These are phyloP conservation scores for Drosophila kanapiae DNA, from an alignment of 1,140 invertebrate species.

Conservation along the genomic window DNA sequence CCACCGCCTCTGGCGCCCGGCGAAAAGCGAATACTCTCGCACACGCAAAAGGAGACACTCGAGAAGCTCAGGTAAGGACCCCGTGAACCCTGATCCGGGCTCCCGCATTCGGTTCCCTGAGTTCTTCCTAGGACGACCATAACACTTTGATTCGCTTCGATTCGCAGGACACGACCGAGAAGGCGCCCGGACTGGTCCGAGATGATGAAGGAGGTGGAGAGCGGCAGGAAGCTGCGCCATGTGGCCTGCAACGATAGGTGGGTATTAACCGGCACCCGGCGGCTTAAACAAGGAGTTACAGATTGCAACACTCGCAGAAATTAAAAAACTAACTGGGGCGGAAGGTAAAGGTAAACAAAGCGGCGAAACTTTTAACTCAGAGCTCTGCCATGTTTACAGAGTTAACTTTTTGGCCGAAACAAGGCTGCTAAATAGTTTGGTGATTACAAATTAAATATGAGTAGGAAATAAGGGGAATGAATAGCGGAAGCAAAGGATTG, in stretches of 20 bases:
- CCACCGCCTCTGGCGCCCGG: conserved; percentile 87
- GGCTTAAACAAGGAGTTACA: conserved; percentile 25
- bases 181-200: conserved; percentile 94
- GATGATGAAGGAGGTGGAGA: conserved; percentile 96
- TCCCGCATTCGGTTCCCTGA: conserved; percentile 85
- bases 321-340: conserved; percentile 18
- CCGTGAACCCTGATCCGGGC: conserved; percentile 1
- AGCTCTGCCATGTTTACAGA: conserved; percentile 4
- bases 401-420: conserved; percentile 13
- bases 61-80: conserved; percentile 85
- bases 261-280: conserved; percentile 20
- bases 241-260: conserved; percentile 93
- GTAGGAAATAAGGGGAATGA: neutral
- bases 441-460: neutral
- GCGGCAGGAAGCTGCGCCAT: conserved; percentile 91
- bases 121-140: conserved; percentile 67
- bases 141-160: conserved; percentile 38
- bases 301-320: conserved; percentile 32
- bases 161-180: conserved; percentile 88
- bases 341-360: conserved; percentile 11
- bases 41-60: conserved; percentile 86
- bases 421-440: conserved; percentile 13
- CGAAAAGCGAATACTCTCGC: conserved; percentile 85
- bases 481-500: neutral
- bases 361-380: conserved; percentile 5